Percentiles rank a stretch among this genome's conserved stretches.
Conservation (phyloP, 2,797 vertebrate genomes). For the Bovichtus diacanthus region DNA sequence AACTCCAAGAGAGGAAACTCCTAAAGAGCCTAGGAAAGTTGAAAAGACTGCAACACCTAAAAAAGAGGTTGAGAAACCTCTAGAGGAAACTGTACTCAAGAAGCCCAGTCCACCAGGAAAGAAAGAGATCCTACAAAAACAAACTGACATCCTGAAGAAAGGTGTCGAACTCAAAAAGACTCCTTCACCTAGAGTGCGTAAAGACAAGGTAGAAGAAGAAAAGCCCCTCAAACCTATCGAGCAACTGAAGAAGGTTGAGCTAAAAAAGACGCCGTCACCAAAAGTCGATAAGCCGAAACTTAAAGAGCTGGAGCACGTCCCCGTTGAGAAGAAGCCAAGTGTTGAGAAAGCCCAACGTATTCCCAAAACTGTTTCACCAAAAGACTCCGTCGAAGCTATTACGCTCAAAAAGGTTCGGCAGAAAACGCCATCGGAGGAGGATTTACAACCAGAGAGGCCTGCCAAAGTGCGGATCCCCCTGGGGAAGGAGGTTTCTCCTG, state of each 20-base stretch:
- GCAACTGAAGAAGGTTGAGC: slow-evolving; percentile 63
- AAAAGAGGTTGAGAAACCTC: slow-evolving; percentile 36
- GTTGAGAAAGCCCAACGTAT: slow-evolving; percentile 46
- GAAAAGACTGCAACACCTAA: slow-evolving; percentile 14
- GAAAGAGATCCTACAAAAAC: slow-evolving; percentile 51
- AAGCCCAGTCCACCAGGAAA: slow-evolving; percentile 49
- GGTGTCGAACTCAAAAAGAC: slow-evolving; percentile 51
- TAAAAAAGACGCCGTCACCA: slow-evolving; percentile 74
- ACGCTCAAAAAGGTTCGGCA: slow-evolving; percentile 72
- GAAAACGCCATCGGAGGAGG: slow-evolving; percentile 65
- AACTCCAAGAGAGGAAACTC: slow-evolving; percentile 31
- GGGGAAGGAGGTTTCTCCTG: slow-evolving; percentile 81
- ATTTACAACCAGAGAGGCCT: slow-evolving; percentile 35
- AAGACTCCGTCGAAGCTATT: slow-evolving; percentile 69
- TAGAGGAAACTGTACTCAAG: slow-evolving; percentile 21
- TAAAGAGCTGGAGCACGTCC: slow-evolving; percentile 56
- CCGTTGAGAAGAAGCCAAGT: slow-evolving; percentile 64
- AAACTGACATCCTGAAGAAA: slow-evolving; percentile 56
- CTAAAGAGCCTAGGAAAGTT: slow-evolving; percentile 28
- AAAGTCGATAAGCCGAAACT: slow-evolving; percentile 56
- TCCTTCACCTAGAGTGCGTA: slow-evolving; percentile 18
- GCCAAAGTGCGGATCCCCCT: slow-evolving; percentile 59
- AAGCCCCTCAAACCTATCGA: slow-evolving; percentile 57
- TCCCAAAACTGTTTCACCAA: slow-evolving; percentile 66
- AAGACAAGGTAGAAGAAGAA: slow-evolving; percentile 36